Evolutionary conservation across 2,113 vertebrate species (phyloP).

Genomic region (Grammomys surdaster): DNA sequence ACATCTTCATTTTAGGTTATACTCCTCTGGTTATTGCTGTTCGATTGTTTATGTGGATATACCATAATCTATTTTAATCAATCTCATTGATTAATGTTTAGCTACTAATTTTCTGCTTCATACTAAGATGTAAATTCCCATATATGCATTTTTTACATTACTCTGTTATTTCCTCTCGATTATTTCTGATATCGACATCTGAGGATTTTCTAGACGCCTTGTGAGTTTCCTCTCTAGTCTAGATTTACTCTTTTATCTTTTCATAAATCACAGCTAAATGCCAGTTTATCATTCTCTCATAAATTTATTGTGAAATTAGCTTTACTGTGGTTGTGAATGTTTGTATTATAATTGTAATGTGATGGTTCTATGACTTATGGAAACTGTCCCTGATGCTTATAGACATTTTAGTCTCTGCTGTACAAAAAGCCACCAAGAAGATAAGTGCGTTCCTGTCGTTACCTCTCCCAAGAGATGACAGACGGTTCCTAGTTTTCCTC

Average conservation of each 20-base stretch:
- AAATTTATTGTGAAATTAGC: conserved; percentile 5
- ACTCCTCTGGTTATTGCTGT: neutral
- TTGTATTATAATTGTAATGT: neutral
- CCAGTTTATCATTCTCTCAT: neutral
- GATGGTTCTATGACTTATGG: neutral
- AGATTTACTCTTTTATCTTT: neutral
- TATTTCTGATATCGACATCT: neutral
- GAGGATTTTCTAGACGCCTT: neutral
- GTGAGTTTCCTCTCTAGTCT: neutral
- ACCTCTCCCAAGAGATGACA: neutral
- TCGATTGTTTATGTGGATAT: neutral
- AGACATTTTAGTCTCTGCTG: neutral
- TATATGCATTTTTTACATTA: neutral
- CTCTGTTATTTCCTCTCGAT: neutral
- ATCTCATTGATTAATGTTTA: neutral
- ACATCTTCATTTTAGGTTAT: neutral
- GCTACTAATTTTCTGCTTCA: conserved; percentile 12
- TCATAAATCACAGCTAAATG: neutral
- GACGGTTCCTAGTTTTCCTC: neutral
- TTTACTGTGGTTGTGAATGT: neutral
- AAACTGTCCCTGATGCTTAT: neutral
- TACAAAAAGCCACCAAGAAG: neutral
- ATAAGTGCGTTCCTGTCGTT: neutral
- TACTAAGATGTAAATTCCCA: neutral
- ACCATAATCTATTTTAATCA: neutral